Conservation (phyloP, 2,797 vertebrate species). For the Anguilla megastoma region DNA sequence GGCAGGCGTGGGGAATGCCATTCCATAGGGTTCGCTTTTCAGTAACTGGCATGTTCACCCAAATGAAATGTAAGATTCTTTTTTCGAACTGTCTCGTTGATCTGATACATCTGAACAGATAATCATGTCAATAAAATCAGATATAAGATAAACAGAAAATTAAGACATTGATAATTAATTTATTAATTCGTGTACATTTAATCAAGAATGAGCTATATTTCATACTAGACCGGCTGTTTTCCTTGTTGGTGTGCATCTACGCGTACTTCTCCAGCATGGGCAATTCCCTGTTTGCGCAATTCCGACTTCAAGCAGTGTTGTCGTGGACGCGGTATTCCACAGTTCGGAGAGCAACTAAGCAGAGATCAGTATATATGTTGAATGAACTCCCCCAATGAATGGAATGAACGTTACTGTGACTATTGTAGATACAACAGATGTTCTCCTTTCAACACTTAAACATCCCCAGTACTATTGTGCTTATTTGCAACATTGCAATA, state of each 20-base stretch:
- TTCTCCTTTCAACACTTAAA: background rate
- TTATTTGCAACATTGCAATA: background rate
- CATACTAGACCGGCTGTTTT: background rate
- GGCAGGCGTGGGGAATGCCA: background rate
- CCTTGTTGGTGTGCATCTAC: background rate
- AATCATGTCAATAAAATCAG: background rate
- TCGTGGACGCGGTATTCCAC: background rate
- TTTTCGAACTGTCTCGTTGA: background rate
- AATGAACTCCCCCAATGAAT: background rate
- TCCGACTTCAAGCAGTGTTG: background rate
- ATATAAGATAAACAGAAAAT: background rate
- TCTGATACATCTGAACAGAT: background rate
- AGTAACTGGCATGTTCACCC: background rate
- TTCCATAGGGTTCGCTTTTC: background rate
- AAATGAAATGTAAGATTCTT: background rate
- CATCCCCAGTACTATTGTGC: background rate
- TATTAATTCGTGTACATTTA: background rate
- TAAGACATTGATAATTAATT: background rate
- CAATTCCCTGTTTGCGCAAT: background rate
- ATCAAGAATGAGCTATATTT: background rate
- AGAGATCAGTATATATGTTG: background rate
- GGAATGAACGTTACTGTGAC: background rate
- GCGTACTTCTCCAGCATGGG: background rate
- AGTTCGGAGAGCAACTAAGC: background rate
- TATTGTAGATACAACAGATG: background rate